Percentiles rank a stretch among this genome's conserved stretches.
phyloP scores from a whole-genome alignment of 2,797 vertebrate species.

The Poeciliopsis infans region DNA sequence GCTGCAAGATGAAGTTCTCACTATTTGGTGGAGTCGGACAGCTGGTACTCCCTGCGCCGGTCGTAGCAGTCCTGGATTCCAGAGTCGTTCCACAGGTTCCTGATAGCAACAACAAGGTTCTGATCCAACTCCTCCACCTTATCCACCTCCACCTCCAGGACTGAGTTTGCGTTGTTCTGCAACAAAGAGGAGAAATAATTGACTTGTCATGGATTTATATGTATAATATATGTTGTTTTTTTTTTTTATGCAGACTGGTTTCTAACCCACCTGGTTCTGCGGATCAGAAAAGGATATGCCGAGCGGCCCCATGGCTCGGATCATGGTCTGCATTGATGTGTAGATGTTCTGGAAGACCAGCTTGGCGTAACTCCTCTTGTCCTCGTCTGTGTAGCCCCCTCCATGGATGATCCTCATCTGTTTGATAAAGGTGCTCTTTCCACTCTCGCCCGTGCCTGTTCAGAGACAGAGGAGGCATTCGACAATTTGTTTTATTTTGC shows the following conservation, averaged over 20 bases:
- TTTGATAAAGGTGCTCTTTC: slow-evolving; percentile 94
- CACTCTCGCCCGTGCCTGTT: slow-evolving; percentile 91
- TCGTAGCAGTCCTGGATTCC: slow-evolving; percentile 87
- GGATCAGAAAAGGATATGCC: slow-evolving; percentile 76
- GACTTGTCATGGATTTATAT: neutral
- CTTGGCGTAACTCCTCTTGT: slow-evolving; percentile 87
- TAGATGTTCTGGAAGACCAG: slow-evolving; percentile 88
- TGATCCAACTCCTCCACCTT: slow-evolving; percentile 78
- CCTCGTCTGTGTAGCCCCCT: slow-evolving; percentile 89
- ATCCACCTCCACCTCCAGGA: slow-evolving; percentile 86
- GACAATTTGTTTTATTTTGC: neutral
- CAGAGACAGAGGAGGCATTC: neutral
- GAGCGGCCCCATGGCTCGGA: slow-evolving; percentile 84
- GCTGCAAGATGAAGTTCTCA: slow-evolving; percentile 61
- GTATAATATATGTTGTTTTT: neutral
- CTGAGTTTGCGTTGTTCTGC: slow-evolving; percentile 75
- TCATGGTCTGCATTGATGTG: slow-evolving; percentile 88
- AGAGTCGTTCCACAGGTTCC: slow-evolving; percentile 83
- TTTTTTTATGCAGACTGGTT: neutral
- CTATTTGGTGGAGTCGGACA: slow-evolving; percentile 88
- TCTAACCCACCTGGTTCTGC: slow-evolving; percentile 78
- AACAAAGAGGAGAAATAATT: slow-evolving; percentile 5
- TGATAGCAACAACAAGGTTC: slow-evolving; percentile 76
- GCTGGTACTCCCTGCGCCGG: slow-evolving; percentile 85
- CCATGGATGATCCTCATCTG: slow-evolving; percentile 95